phyloP scores from a whole-genome alignment of 2,113 vertebrate genomes.

The Poecilia latipinna region DNA sequence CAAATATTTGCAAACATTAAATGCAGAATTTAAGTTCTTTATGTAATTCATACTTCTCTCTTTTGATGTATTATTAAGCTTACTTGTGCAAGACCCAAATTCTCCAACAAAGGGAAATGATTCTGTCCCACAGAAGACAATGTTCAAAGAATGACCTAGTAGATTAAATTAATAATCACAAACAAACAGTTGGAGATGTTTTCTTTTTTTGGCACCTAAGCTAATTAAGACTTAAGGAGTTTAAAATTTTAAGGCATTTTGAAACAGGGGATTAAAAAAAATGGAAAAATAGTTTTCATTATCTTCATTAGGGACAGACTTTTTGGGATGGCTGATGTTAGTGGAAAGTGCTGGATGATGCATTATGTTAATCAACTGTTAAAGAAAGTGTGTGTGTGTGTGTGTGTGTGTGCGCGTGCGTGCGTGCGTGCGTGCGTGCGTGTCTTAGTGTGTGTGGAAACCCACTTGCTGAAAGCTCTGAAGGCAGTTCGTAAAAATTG shows the following conservation, averaged over 20 bases:
- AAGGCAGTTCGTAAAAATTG: conserved; percentile 68
- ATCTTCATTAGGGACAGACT: not conserved
- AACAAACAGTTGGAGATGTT: not conserved
- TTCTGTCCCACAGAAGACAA: too few relatives aligned
- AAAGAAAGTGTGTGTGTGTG: not conserved
- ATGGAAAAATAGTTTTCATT: not conserved
- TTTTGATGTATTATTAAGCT: too few relatives aligned
- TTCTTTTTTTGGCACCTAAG: not conserved
- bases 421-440: too few relatives aligned
- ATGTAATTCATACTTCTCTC: too few relatives aligned
- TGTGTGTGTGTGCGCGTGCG: too few relatives aligned
- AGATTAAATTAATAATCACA: not conserved
- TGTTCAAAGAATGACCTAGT: not conserved
- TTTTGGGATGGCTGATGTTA: not conserved
- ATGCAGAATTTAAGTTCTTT: too few relatives aligned
- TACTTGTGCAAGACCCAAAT: too few relatives aligned
- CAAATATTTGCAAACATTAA: too few relatives aligned
- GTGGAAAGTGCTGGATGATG: not conserved
- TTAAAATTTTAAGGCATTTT: not conserved
- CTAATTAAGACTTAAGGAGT: not conserved
- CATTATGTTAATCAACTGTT: not conserved
- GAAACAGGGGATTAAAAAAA: not conserved
- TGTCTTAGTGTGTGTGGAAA: not conserved
- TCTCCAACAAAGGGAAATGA: too few relatives aligned
- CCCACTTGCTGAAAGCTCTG: conserved; percentile 33